A percentile compares a stretch with the other conserved stretches of the same genome.
Conservation (phyloP, 2,797 vertebrate species). For the Coregonus ussuriensis region DNA sequence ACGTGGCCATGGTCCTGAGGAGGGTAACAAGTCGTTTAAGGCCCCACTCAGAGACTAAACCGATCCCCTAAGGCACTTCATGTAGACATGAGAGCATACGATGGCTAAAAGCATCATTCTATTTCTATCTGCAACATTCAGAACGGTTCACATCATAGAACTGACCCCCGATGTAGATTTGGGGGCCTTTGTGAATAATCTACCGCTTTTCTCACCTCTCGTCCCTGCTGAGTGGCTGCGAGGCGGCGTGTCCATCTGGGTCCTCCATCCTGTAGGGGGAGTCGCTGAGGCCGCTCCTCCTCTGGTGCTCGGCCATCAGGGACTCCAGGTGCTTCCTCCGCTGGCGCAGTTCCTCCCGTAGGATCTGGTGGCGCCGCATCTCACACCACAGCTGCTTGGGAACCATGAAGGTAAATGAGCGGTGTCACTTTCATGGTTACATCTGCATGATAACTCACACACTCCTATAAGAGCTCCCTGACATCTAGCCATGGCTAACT, state of each 20-base stretch:
- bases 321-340: conserved; percentile 95
- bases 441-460: background rate
- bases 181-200: no score
- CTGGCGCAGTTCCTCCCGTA: conserved; percentile 91
- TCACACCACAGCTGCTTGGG: conserved; percentile 89
- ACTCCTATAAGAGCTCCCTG: background rate
- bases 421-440: background rate
- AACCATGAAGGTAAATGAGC: background rate
- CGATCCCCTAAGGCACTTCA: no score
- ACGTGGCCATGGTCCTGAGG: conserved; percentile 92
- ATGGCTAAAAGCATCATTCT: no score
- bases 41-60: background rate
- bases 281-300: conserved; percentile 80
- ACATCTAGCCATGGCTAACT: background rate
- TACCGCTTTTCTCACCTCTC: conserved; percentile 80
- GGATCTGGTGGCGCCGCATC: conserved; percentile 92
- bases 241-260: conserved; percentile 56
- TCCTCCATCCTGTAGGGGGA: conserved; percentile 68
- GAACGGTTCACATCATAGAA: no score
- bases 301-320: conserved; percentile 95
- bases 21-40: background rate
- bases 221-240: conserved; percentile 83
- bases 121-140: no score
- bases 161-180: no score
- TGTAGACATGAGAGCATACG: no score